A percentile compares a stretch with the other conserved stretches of the same genome.
Conservation (phyloP, 2,797 vertebrate genomes). For the Numenius phaeopus region DNA sequence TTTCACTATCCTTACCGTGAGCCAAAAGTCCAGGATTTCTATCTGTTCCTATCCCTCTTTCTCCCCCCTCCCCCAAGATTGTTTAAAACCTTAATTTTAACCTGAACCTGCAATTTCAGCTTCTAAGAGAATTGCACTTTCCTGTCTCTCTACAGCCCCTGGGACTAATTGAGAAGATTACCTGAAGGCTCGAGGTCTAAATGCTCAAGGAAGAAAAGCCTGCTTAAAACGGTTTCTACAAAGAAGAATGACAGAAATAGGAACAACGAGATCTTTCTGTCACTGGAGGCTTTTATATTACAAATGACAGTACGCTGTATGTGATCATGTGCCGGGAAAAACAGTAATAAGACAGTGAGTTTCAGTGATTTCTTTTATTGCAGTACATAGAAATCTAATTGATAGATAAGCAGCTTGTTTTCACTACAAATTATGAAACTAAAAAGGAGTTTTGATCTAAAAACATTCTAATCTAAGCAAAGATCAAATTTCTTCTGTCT, state of each 20-base stretch:
- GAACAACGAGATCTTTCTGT: neutral
- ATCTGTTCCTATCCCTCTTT: neutral
- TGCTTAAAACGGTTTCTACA: conserved; percentile 23
- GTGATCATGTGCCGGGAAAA: neutral
- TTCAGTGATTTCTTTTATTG: neutral
- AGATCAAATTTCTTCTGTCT: neutral
- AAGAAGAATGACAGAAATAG: neutral
- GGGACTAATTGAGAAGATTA: conserved; percentile 65
- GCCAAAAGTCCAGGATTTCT: neutral
- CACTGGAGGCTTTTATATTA: conserved; percentile 15
- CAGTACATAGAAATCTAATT: neutral
- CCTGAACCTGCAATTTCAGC: conserved; percentile 51
- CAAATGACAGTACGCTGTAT: neutral
- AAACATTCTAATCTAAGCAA: neutral
- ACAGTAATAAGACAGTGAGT: neutral
- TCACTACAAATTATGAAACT: neutral
- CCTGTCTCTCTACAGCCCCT: neutral
- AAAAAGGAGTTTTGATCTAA: neutral
- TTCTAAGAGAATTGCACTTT: conserved; percentile 56
- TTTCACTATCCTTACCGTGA: neutral
- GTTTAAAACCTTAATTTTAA: conserved; percentile 56
- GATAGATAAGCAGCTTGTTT: neutral
- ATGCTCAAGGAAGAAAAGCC: neutral
- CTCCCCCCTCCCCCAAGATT: neutral
- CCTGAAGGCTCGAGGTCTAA: conserved; percentile 16